These are phyloP conservation scores for Tragelaphus scriptus DNA, from an alignment of 2,113 vertebrate species.

Conservation along the genomic window DNA sequence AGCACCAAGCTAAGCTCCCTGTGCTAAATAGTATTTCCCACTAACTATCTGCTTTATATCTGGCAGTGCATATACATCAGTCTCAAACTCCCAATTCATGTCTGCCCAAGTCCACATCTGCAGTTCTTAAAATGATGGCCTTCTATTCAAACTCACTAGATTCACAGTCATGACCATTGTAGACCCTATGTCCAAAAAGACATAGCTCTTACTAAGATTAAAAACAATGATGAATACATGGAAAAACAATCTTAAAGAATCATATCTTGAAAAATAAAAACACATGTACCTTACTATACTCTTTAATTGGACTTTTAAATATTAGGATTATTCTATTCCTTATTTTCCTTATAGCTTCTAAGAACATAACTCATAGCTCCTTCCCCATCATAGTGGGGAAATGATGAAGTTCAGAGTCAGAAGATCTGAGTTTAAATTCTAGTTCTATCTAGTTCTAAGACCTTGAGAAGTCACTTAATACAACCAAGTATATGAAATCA, in stretches of 20 bases:
- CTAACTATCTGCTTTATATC: neutral
- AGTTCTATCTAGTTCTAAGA: neutral
- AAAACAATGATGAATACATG: neutral
- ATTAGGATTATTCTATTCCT: neutral
- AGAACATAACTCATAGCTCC: neutral
- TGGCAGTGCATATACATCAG: neutral
- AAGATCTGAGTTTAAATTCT: neutral
- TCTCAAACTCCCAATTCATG: neutral
- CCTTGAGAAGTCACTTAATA: neutral
- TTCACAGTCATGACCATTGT: neutral
- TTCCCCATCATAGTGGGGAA: neutral
- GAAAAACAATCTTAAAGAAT: neutral
- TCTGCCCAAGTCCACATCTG: neutral
- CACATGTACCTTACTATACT: neutral
- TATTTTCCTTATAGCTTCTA: neutral
- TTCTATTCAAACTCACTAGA: neutral
- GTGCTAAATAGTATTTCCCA: neutral
- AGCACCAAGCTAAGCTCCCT: neutral
- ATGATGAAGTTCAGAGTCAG: neutral
- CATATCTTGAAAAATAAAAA: conserved; percentile 9
- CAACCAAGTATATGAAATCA: neutral
- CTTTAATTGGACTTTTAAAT: neutral
- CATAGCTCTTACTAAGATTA: neutral
- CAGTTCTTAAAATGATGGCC: neutral
- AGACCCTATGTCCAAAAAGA: neutral